Base-by-base conservation (phyloP, 2,113 vertebrate species). In the Castor canadensis region DNA sequence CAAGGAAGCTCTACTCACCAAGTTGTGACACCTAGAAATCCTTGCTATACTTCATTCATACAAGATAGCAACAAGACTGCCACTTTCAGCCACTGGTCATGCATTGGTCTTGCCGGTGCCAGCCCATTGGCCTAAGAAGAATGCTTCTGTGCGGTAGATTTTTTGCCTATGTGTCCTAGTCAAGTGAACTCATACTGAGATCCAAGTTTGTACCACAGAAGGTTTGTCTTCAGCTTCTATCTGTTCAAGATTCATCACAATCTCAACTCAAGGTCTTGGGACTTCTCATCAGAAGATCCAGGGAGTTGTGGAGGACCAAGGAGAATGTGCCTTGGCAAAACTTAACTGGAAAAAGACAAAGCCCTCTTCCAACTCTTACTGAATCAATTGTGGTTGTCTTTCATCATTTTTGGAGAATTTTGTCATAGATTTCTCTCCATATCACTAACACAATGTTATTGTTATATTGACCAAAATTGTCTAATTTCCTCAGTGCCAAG, bases 301-400 rank as follows among this genome's bases (percentile, higher is more conserved):
- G 62, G 75, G 58, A 95, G 85, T 49, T 5, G 3, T 20, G 52
- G 66, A 86, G 64, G 64, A 83, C 89, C 22, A 80, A 91, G 95
- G 88, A 94, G 52, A 94, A 89, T 49, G 86, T 89, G 93, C 89
- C 94, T 96, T 91, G 94, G 95, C 69, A 84, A 84, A 85, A 86
- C 9, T 79, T 64, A 88, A 64, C 82, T 38, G 54, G 82, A 91
- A 81, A 52, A 79, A 93, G 75, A 95, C 26, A 79, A 30, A 84
- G 60, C 8, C 35, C n/a, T 95, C 87, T 95, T 87, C 49, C 49
- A 87, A 56, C 22, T 17, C 40, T 87, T 40, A 54, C 2, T 16
- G 66, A 89, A 30, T 64, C 49, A 62, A 22, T 64, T 82, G 64
- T 80, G 64, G 86, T 85, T 81, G 80, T 95, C 87, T 93, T 93